Percentiles rank a stretch among this genome's conserved stretches.
phyloP scores from a whole-genome alignment of 2,113 vertebrate species.

The Peucedramus taeniatus region DNA sequence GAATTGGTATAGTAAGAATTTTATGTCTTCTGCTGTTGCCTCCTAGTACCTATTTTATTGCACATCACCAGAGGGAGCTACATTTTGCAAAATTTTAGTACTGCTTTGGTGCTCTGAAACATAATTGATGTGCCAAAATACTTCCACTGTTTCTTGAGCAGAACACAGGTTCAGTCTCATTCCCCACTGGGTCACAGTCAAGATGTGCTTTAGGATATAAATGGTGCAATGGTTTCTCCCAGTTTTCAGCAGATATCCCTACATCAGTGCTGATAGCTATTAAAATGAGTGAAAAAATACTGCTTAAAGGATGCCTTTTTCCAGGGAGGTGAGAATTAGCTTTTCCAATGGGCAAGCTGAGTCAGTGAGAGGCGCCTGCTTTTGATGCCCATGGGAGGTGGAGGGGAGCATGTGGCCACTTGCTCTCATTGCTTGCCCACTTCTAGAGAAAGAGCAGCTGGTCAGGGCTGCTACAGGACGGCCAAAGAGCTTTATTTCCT shows the following conservation, averaged over 20 bases:
- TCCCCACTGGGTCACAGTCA: not conserved
- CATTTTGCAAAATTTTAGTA: not conserved
- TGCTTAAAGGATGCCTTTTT: not conserved
- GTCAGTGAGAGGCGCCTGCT: not conserved
- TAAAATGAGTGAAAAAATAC: not conserved
- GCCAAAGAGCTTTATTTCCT: not conserved
- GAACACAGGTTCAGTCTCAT: not conserved
- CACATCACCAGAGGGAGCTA: conserved; percentile 12
- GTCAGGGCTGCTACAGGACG: not conserved
- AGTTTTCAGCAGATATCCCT: not conserved
- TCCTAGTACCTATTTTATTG: not conserved
- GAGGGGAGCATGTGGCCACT: not conserved
- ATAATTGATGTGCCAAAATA: not conserved
- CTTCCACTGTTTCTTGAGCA: not conserved
- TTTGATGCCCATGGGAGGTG: not conserved
- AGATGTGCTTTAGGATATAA: not conserved
- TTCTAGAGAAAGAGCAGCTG: not conserved
- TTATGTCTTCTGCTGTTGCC: not conserved
- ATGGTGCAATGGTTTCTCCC: not conserved
- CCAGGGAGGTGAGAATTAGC: not conserved
- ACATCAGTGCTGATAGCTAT: not conserved
- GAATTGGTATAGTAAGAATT: not conserved
- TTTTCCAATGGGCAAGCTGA: not conserved
- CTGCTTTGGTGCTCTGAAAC: not conserved
- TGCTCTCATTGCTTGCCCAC: accelerated